Base-by-base conservation (phyloP, 2,888 invertebrate species). In the Stenchaetothrips biformis region DNA sequence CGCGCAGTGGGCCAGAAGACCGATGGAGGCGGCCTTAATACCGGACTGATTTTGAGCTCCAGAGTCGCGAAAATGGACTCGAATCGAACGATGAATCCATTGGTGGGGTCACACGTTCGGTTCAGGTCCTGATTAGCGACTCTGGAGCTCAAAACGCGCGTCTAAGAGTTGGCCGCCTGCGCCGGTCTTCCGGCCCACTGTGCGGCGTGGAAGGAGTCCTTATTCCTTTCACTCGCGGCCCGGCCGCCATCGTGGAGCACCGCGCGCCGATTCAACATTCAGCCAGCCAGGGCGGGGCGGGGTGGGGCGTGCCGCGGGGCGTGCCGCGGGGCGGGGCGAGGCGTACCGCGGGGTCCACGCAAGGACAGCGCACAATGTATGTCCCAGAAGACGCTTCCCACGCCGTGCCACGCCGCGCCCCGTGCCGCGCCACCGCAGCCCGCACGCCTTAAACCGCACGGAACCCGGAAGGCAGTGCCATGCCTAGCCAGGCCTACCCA, bases 191-290 rank as follows among this genome's bases (percentile, higher is more conserved):
- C n/a, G n/a, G n/a, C n/a, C n/a, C n/a, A n/a, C 21, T 25, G 67
- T 8, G 67, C 21, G 21, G 67, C n/a, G 62, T 49, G 49, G 53
- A 16, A 16, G 59, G 16, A 18, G 59, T 18, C 67, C 9, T 53
- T n/a, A n/a, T 53, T 21, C 67, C 67, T 74, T 74, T 74, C 67
- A 74, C 67, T 74, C 25, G 37, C 37, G 67, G n/a, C 21, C 67
- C 25, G 67, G 25, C 67, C 67, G 67, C 67, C 25, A 74, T 74
- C 67, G 25, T 25, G 25, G 0, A 11, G 67, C 25, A 25, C 25
- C 11, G 25, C 7, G 25, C 7, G 59, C 59, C 59, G 16, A 16
- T 59, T 16, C 13, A 16, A 53, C 53, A 37, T 37, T 53, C 59
- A 59, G 18, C 59, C 59, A 16, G 59, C 18, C 59, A 16, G 53